A percentile compares a stretch with the other conserved stretches of the same genome.
Conservation (phyloP, 2,888 invertebrate species). For the Electrophaes corylata region DNA sequence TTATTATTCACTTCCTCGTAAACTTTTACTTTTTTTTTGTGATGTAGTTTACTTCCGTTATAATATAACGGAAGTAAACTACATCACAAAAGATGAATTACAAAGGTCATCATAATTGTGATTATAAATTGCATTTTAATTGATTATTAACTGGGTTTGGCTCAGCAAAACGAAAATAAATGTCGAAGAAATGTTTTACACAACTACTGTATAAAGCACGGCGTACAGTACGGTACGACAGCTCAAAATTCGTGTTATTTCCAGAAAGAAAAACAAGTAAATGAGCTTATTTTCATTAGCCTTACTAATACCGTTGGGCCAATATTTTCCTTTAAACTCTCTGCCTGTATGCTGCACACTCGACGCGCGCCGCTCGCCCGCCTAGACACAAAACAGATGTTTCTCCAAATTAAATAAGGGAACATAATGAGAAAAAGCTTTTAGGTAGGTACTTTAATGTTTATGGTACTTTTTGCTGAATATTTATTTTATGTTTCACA, state of each 20-base stretch:
- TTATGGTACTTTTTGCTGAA: constrained; percentile 18
- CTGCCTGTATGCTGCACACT: constrained; percentile 9
- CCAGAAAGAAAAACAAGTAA: not conserved
- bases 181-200: too few species aligned
- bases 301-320: not conserved
- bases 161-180: too few species aligned
- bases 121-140: too few species aligned
- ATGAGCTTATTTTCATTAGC: not conserved
- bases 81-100: too few species aligned
- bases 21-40: too few species aligned
- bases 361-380: not conserved
- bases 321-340: not conserved
- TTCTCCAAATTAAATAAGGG: constrained; percentile 20
- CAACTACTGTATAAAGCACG: too few species aligned
- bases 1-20: too few species aligned
- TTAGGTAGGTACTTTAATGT: constrained; percentile 16
- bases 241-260: not conserved
- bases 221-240: not conserved
- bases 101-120: too few species aligned
- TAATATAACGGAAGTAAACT: too few species aligned
- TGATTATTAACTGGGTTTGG: too few species aligned
- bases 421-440: constrained; percentile 26
- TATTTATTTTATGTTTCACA: constrained; percentile 14
- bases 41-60: too few species aligned
- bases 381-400: constrained; percentile 18